phyloP scores from a whole-genome alignment of 2,113 vertebrate genomes.

The Podilymbus podiceps region DNA sequence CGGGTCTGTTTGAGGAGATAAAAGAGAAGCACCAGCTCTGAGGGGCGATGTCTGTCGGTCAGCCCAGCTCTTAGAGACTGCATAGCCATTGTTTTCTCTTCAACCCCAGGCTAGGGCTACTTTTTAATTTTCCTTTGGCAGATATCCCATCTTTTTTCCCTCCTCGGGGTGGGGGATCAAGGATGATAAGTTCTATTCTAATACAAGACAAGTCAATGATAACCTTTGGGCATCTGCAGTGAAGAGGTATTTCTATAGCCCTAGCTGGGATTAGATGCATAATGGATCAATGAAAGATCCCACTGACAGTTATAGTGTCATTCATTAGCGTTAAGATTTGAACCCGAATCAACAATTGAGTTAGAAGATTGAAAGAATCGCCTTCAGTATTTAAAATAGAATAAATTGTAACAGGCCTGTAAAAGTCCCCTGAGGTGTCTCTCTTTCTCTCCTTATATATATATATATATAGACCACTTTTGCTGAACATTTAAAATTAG shows the following conservation, averaged over 20 bases:
- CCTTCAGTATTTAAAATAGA: background rate
- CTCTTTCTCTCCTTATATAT: background rate
- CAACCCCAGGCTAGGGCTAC: background rate
- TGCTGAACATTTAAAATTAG: conserved; percentile 31
- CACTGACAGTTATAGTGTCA: background rate
- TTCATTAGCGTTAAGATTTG: conserved; percentile 38
- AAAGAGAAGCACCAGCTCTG: background rate
- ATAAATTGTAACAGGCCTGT: background rate
- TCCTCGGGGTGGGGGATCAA: background rate
- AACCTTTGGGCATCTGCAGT: conserved; percentile 30
- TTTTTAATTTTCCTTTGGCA: conserved; percentile 14
- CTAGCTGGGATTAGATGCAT: conserved; percentile 25
- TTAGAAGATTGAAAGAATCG: background rate
- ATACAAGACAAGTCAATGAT: conserved; percentile 11
- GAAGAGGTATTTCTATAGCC: conserved; percentile 37
- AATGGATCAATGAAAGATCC: conserved; percentile 38
- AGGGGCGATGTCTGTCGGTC: background rate
- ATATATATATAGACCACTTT: background rate
- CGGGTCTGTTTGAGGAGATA: background rate
- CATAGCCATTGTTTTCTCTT: background rate
- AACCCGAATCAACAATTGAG: conserved; percentile 44
- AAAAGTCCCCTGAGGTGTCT: conserved; percentile 23
- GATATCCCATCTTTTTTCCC: background rate
- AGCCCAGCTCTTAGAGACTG: background rate
- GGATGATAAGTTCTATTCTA: background rate